Conservation (phyloP, 2,888 invertebrate genomes). For the Mechanitis mazaeus region DNA sequence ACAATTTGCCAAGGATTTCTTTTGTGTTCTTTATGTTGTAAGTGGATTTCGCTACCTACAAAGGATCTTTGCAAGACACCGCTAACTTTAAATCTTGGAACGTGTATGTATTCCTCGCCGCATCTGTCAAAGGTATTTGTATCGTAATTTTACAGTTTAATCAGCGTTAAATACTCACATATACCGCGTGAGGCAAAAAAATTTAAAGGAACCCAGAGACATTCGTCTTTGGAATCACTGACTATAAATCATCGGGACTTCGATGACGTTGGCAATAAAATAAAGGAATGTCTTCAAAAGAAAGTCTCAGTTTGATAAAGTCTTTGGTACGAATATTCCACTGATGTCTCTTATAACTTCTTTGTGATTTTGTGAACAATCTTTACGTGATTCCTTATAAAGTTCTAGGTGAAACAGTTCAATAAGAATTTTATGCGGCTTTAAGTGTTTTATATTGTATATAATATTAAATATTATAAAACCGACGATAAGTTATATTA, state of each 20-base stretch:
- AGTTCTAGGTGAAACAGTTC: slow-evolving; percentile 21
- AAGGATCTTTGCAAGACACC: slow-evolving; percentile 60
- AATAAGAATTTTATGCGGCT: slow-evolving; percentile 11
- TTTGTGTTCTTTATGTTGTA: slow-evolving; percentile 67
- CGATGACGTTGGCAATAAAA: slow-evolving; percentile 54
- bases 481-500: too few relatives aligned
- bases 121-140: slow-evolving; percentile 74
- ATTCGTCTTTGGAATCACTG: slow-evolving; percentile 52
- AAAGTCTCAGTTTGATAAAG: slow-evolving; percentile 31
- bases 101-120: slow-evolving; percentile 69
- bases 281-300: slow-evolving; percentile 34
- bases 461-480: too few relatives aligned
- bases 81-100: slow-evolving; percentile 51
- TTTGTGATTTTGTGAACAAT: slow-evolving; percentile 23
- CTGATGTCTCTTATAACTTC: slow-evolving; percentile 21
- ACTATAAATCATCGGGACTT: slow-evolving; percentile 63
- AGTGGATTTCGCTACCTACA: slow-evolving; percentile 67
- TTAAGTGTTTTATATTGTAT: background rate
- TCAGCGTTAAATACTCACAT: slow-evolving; percentile 74
- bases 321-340: slow-evolving; percentile 29
- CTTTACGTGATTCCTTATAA: slow-evolving; percentile 24
- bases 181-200: slow-evolving; percentile 57
- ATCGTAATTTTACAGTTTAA: slow-evolving; percentile 76
- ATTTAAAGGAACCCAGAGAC: slow-evolving; percentile 45
- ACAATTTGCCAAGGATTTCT: slow-evolving; percentile 73